Evolutionary conservation across 2,113 vertebrate species (phyloP).

Genomic region (Plotosus lineatus): DNA sequence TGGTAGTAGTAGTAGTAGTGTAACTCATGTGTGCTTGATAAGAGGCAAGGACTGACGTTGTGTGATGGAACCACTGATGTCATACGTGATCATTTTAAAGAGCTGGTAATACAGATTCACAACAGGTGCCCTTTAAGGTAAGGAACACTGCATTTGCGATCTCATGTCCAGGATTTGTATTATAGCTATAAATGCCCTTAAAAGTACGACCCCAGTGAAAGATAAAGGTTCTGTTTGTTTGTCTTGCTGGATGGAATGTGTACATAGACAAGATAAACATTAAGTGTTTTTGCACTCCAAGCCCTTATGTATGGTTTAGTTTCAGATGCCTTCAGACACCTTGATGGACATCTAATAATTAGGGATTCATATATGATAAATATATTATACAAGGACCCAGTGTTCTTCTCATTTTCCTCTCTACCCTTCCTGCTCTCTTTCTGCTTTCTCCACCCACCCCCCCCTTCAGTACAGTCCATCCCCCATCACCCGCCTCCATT

Average conservation of each 20-base stretch:
- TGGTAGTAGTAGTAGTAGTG: too few species aligned
- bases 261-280: background rate
- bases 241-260: background rate
- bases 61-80: too few species aligned
- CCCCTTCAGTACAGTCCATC: conserved; percentile 12
- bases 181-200: background rate
- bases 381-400: background rate
- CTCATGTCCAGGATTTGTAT: background rate
- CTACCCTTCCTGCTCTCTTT: background rate
- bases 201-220: background rate
- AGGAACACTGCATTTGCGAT: background rate
- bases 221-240: background rate
- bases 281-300: background rate
- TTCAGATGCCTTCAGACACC: background rate
- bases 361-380: background rate
- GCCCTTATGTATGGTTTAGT: background rate
- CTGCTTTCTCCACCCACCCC: background rate
- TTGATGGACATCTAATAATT: background rate
- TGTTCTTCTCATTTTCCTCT: background rate
- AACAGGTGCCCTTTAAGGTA: too few species aligned
- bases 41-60: too few species aligned
- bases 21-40: too few species aligned
- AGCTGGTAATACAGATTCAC: too few species aligned
- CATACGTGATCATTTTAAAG: too few species aligned
- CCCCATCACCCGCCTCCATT: conserved; percentile 23